Evolutionary conservation across 53 echinoderm and acorn worm genomes (phyloP).

Genomic region (Temnopleurus reevesii): DNA sequence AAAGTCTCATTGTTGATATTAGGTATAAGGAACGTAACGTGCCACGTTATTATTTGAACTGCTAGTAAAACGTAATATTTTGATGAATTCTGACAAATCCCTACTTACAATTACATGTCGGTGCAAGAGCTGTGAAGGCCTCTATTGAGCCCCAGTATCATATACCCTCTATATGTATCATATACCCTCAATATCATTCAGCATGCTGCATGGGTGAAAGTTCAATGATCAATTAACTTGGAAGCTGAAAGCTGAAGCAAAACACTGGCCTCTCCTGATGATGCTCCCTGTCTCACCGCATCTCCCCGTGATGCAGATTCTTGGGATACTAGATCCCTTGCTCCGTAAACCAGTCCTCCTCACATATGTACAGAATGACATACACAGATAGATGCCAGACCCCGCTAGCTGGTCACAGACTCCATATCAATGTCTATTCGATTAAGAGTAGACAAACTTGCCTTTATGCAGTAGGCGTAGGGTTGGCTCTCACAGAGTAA

Average conservation of each 20-base stretch:
- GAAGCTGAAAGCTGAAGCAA: background rate
- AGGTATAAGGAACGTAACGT: too few species aligned
- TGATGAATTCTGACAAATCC: too few species aligned
- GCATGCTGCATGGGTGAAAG: conserved; percentile 6
- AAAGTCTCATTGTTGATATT: too few species aligned
- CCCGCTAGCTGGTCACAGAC: background rate
- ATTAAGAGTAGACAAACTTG: background rate
- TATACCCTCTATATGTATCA: too few species aligned
- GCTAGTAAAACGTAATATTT: too few species aligned
- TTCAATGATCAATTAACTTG: conserved; percentile 20
- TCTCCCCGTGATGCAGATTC: conserved; percentile 37
- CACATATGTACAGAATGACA: background rate
- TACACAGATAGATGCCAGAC: background rate
- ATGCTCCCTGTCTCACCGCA: conserved; percentile 19
- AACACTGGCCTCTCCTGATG: conserved; percentile 33
- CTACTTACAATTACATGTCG: too few species aligned
- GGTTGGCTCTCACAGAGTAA: background rate
- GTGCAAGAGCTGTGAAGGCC: too few species aligned
- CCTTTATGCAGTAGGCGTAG: background rate
- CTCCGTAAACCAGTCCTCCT: background rate
- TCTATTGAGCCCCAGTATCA: too few species aligned
- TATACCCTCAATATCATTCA: background rate
- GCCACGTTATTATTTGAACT: too few species aligned
- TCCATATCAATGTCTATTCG: conserved; percentile 24
- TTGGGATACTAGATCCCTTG: background rate